phyloP scores from a whole-genome alignment of 2,113 vertebrate species.

The Neogale vison region DNA sequence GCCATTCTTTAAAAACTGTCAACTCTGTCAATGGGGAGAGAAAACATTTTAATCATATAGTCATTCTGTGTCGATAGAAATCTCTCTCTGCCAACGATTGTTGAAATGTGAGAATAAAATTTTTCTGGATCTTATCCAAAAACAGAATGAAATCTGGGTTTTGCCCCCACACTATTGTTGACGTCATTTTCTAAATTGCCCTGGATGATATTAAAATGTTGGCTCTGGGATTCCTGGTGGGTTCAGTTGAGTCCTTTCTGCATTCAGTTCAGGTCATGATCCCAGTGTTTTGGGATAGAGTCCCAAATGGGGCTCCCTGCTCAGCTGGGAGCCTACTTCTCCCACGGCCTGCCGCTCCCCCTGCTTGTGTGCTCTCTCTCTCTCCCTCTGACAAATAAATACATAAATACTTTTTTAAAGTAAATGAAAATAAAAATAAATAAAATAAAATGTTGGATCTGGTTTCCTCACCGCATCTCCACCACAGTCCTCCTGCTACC shows the following conservation, averaged over 20 bases:
- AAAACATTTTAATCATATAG: neutral
- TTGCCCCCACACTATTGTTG: neutral
- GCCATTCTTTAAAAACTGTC: conserved; percentile 33
- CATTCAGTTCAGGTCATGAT: neutral
- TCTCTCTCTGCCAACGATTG: neutral
- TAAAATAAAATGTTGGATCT: neutral
- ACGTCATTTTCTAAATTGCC: neutral
- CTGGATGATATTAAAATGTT: neutral
- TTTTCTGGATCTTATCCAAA: neutral
- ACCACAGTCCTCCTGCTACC: neutral
- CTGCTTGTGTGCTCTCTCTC: neutral
- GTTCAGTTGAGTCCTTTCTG: too few species aligned
- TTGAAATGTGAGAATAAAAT: neutral
- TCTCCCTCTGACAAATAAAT: neutral
- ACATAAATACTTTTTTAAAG: neutral
- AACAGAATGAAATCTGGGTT: neutral
- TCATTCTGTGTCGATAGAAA: neutral
- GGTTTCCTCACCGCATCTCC: neutral
- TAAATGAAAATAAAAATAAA: too few species aligned
- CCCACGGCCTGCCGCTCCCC: neutral
- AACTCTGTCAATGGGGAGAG: neutral
- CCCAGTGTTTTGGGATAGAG: neutral
- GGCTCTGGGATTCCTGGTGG: neutral
- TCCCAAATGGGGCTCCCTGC: neutral
- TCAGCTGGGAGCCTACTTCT: neutral